These are phyloP conservation scores for Rhabdomys dilectus DNA, from an alignment of 2,113 vertebrate genomes.

Conservation along the genomic window DNA sequence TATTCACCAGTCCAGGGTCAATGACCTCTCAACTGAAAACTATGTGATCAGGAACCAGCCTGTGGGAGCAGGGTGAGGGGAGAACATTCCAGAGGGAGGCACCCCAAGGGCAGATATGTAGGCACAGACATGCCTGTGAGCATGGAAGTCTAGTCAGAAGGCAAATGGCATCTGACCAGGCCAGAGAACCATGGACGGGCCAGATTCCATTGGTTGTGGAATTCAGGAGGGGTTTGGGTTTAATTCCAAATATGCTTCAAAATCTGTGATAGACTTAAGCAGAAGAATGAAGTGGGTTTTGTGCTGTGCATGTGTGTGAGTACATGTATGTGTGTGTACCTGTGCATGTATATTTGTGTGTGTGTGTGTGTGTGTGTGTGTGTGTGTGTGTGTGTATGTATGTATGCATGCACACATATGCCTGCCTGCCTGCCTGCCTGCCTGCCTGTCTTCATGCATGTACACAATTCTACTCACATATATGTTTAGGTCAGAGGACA, in stretches of 20 bases:
- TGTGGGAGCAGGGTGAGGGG: background rate
- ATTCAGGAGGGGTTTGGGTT: background rate
- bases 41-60: constrained; percentile 2
- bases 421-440: background rate
- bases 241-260: background rate
- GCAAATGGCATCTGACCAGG: background rate
- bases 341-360: too few species aligned
- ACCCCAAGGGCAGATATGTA: background rate
- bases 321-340: background rate
- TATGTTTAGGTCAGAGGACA: background rate
- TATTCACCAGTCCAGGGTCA: background rate
- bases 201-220: background rate
- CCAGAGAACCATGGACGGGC: background rate
- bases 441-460: background rate
- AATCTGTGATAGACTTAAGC: background rate
- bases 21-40: constrained; percentile 5
- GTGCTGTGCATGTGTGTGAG: background rate
- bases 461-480: background rate
- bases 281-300: background rate
- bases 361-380: background rate
- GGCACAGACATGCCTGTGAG: background rate
- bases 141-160: background rate
- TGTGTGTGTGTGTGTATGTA: background rate
- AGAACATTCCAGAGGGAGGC: background rate
- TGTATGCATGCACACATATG: background rate